phyloP scores from a whole-genome alignment of 53 echinoderm and acorn worm species.

The Temnopleurus reevesii region DNA sequence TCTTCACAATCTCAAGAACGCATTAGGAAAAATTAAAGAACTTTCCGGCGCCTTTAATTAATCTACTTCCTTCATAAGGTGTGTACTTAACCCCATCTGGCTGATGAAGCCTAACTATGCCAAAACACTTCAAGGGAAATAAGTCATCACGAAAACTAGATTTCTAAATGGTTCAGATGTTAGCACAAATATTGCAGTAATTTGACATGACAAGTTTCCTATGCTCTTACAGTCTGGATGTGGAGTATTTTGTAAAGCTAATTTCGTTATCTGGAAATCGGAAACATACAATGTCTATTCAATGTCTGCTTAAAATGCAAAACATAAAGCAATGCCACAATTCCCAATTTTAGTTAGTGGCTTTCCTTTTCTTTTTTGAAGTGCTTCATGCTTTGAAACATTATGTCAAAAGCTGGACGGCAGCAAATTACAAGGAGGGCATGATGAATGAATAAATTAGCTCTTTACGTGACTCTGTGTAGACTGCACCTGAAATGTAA shows the following conservation, averaged over 20 bases:
- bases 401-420: too few species aligned
- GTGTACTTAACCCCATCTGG: not conserved
- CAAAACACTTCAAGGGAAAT: not conserved
- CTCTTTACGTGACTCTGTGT: too few species aligned
- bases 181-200: not conserved
- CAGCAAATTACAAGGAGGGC: too few species aligned
- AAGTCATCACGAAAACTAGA: slow-evolving; percentile 28
- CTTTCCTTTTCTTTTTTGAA: not conserved
- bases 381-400: not conserved
- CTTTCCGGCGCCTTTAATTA: not conserved
- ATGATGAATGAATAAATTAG: too few species aligned
- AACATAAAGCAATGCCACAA: not conserved
- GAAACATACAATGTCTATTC: not conserved
- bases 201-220: slow-evolving; percentile 3
- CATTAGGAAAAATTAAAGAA: not conserved
- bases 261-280: too few species aligned
- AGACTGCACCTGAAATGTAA: too few species aligned
- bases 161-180: not conserved
- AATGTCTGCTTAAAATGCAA: not conserved
- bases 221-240: not conserved
- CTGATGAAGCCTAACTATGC: not conserved
- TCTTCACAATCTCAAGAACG: not conserved
- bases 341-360: not conserved
- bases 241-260: too few species aligned
- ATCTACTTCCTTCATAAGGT: not conserved